Base-by-base conservation (phyloP, 2,888 invertebrate genomes). In the Uloborus plumipes region DNA sequence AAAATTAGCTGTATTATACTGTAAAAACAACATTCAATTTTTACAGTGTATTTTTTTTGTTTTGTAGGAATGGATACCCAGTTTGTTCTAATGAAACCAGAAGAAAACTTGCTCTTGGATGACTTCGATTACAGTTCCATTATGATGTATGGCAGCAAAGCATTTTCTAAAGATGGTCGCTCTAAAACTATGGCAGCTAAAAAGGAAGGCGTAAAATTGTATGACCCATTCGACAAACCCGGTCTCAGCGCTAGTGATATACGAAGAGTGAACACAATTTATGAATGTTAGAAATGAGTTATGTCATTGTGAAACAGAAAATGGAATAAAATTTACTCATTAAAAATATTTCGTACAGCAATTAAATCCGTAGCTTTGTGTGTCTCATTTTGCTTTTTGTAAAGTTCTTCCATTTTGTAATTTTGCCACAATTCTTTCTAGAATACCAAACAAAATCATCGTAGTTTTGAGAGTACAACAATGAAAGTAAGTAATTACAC, bases 101-200 rank as follows among this genome's bases (percentile, higher is more conserved):
- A 61, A n/a, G 71, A 85, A 51, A 76, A 80, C 26, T 18, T 69
- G 22, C 67, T 86, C 7, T 26, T 84, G 39, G 79, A 73, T 61
- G 39, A 47, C 0, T 86, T 85, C 69, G 85, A 85, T 58, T 86
- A 84, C 82, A 73, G 81, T 49, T 86, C 85, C 16, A 75, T 86
- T 11, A 86, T 86, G 86, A 74, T 85, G 66, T 86, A 86, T 72
- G 86, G 86, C 2, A 78, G 84, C 53, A 77, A 76, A 1, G 78
- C 85, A 20, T 86, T 86, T 71, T 82, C 84, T 20, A 80, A 70
- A 22, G 85, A 85, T 55, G 72, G 73, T 0, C 20, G 75, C 1
- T 75, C 74, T 39, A 59, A 61, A 7, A 85, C 85, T 22, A 86
- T 86, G 85, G 73, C 67, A 3, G 79, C 85, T 31, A 74, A 66